Conservation (phyloP, 2,888 invertebrate genomes). For the Apodemia mormo region DNA sequence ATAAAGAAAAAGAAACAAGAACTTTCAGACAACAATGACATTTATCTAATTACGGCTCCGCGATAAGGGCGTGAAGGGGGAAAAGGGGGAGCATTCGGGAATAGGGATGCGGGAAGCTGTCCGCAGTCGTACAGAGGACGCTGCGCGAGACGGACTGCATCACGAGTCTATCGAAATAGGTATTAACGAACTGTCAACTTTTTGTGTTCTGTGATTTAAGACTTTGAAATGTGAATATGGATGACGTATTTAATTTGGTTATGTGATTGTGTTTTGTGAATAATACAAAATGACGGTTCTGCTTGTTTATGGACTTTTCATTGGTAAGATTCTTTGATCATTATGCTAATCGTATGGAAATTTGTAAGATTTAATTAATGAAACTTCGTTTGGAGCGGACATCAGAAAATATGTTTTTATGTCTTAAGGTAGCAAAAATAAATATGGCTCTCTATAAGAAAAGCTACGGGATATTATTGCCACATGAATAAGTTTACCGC, state of each 20-base stretch:
- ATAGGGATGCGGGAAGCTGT: slow-evolving; percentile 46
- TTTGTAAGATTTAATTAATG: background rate
- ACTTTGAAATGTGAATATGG: slow-evolving; percentile 47
- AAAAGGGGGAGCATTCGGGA: slow-evolving; percentile 41
- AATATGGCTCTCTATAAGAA: too few relatives aligned
- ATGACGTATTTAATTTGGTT: slow-evolving; percentile 40
- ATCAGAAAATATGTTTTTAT: too few relatives aligned
- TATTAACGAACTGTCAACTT: slow-evolving; percentile 30
- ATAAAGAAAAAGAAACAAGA: slow-evolving; percentile 47
- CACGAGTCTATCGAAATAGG: slow-evolving; percentile 3
- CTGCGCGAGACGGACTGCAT: slow-evolving; percentile 38
- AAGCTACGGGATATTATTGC: too few relatives aligned
- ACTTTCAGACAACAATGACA: slow-evolving; percentile 74
- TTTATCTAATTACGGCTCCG: slow-evolving; percentile 79
- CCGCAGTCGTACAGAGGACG: slow-evolving; percentile 55
- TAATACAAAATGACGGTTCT: slow-evolving; percentile 51
- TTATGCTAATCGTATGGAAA: background rate
- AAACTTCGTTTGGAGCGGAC: too few relatives aligned
- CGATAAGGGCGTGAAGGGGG: slow-evolving; percentile 63
- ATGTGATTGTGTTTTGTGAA: slow-evolving; percentile 35
- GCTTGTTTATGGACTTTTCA: slow-evolving; percentile 55
- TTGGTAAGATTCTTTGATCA: slow-evolving; percentile 46
- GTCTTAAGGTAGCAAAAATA: too few relatives aligned
- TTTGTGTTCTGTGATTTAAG: slow-evolving; percentile 30
- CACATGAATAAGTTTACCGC: too few relatives aligned